Evolutionary conservation across 2,113 vertebrate genomes (phyloP), one percentile per base, ranked within the genome.

Genomic region (Hemibagrus wyckioides): DNA sequence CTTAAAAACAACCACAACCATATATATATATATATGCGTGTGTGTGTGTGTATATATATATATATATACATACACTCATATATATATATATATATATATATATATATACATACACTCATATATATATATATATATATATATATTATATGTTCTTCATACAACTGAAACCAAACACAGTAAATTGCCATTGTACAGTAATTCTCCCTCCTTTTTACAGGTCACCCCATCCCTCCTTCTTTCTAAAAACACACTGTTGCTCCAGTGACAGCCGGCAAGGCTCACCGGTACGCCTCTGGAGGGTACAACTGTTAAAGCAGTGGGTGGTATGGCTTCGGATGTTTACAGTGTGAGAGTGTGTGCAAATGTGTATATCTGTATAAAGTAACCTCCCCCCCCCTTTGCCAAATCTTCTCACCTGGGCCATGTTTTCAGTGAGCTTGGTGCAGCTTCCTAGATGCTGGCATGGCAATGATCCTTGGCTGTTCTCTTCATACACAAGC

Each of bases 361-460:
- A 48, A 73, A 86, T 52, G 11, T 36, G 36, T 61, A 19, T 11
- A 14, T 36, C 11, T 87, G 75, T 33, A 21, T 76, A 21, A 75
- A 75, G 15, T 15, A 44, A 54, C 23, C 84, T 77, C 15, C 69
- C 15, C 25, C 28, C 25, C 73, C 28, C 33, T 63, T n/a, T 81
- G 54, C 10, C 28, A 69, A 69, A 77, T 13, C 25, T 52, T 41
- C 87, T 92, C 73, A 92, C 92, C 91, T 92, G 90, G 77, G 90
- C 90, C 92, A 92, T 92, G 75, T 89, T 86, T 92, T 92, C 89
- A 91, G 65, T 71, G 81, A 54, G 86, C 85, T 79, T 71, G 61
- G 63, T 57, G 82, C 23, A 36, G 80, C 48, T 88, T 86, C 84
- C 89, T 87, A 87, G 76, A 84, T 83, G 56, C 82, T 85, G 82